Base-by-base conservation (phyloP, 2,888 invertebrate genomes). In the Tipula helvola region DNA sequence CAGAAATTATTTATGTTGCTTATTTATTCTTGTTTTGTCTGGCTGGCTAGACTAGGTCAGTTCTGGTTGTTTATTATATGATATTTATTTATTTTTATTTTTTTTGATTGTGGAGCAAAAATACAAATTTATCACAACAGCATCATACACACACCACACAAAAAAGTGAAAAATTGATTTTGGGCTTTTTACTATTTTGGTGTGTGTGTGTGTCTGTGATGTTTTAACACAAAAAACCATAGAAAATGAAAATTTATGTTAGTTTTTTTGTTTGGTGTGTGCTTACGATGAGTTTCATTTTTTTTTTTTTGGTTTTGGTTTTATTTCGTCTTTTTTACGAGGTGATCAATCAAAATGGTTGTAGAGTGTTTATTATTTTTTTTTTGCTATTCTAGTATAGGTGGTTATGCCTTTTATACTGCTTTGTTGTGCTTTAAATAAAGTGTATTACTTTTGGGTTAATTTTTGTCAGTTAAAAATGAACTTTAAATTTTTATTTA, bases 11-110 rank as follows among this genome's bases (percentile, higher is more conserved):
- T 71, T 71, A 71, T 71, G 71, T 71, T 71, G 71, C 71, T 71
- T 84, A 39, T 84, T 84, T 84, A 84, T 84, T 84, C 28, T 28
- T 84, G 39, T 84, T 36, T 39, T 84, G 36, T 84, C 41, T 84
- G 84, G 28, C 28, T n/a, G 28, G 84, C 84, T 84, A 84, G 84
- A 84, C 84, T 84, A 84, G 84, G 84, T 84, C 84, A 84, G 84
- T 84, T 84, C n/a, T 84, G 36, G 84, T 84, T 84, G 36, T 39
- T n/a, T 39, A 41, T 84, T 84, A n/a, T 39, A 13, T 28, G 28
- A 28, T 28, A 28, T 28, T 28, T 28, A 28, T 28, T 28, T 28
- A 28, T 28, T 28, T 28, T 39, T 12, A 0, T 71, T 71, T 28
- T 28, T 0, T 71, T 18, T 44, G 44, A 16, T 71, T 71, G 71